Evolutionary conservation across 2,888 invertebrate genomes (phyloP), one percentile per base, ranked within the genome.

Genomic region (Trichogramma evanescens): DNA sequence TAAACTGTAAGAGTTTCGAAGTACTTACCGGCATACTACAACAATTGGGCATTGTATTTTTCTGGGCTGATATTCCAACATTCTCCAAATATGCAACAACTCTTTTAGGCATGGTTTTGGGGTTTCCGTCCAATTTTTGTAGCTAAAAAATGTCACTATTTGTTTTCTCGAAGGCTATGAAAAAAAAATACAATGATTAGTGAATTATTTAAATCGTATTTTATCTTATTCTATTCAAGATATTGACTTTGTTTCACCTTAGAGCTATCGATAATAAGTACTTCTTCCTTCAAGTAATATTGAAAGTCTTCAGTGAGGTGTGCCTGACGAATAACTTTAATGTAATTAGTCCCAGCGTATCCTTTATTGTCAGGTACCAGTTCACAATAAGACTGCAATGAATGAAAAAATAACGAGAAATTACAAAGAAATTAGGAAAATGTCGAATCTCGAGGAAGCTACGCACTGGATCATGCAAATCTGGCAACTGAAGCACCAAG

Each of bases 401-500:
- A 48, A 41, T 13, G 4, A 13, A 7, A 4, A 9, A 13, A 43
- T 45, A 55, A 54, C 7, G 5, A 13, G 13, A 26, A 39, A 41
- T 50, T 10, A 39, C n/a, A 2, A 26, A 26, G 26, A 26, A 26
- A 3, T 10, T 50, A 9, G 8, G 8, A 50, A 50, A 50, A 10
- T n/a, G 13, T 2, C 13, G 13, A 10, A 50, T 50, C 4, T 59
- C 41, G 39, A 10, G 9, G 39, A 42, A 41, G 7, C 59, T 51
- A 66, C 68, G 66, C 68, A 79, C 80, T 50, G 72, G 54, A 63
- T 80, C 76, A 3, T 71, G 65, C 10, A 66, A 54, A 64, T 78
- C 69, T 6, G 78, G 71, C n/a, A 71, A 71, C 61, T 81, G 79
- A 7, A 81, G 64, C 46, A 77, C 74, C 2, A 81, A 67, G 41